Conservation (phyloP, 1,140 invertebrate species). For the Drosophila serrata region DNA sequence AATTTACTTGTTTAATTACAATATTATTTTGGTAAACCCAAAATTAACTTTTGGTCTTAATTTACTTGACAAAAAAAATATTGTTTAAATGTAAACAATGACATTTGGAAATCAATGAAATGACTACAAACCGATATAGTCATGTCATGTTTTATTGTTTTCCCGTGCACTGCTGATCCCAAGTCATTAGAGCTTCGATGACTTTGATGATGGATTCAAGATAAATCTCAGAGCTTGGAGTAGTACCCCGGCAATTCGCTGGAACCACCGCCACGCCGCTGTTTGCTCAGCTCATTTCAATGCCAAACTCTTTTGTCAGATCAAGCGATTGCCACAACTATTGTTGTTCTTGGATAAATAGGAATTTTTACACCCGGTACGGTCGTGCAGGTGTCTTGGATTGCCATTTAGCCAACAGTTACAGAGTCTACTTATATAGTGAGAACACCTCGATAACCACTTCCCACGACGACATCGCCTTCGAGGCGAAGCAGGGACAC, state of each 20-base stretch:
- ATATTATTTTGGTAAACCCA: background rate
- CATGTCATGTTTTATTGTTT: slow-evolving; percentile 8
- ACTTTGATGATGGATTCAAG: slow-evolving; percentile 18
- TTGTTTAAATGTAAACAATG: slow-evolving; percentile 25
- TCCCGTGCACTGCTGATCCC: slow-evolving; percentile 13
- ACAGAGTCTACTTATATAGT: slow-evolving; percentile 7
- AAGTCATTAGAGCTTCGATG: slow-evolving; percentile 32
- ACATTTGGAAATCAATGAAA: slow-evolving; percentile 3
- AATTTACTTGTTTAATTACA: background rate
- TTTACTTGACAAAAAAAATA: slow-evolving; percentile 4
- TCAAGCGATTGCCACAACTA: slow-evolving; percentile 36
- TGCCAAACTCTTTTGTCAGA: slow-evolving; percentile 51
- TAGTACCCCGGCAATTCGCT: slow-evolving; percentile 7
- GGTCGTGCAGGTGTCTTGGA: slow-evolving; percentile 62
- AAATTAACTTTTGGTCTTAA: background rate
- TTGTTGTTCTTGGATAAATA: slow-evolving; percentile 46
- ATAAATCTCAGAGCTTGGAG: slow-evolving; percentile 15
- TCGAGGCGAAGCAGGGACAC: slow-evolving; percentile 11
- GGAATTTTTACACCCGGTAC: slow-evolving; percentile 20
- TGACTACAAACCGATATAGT: slow-evolving; percentile 24
- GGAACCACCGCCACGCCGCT: slow-evolving; percentile 7
- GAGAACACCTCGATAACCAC: slow-evolving; percentile 41
- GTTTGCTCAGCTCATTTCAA: slow-evolving; percentile 43
- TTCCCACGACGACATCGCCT: slow-evolving; percentile 45
- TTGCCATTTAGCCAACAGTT: slow-evolving; percentile 56